A percentile compares a stretch with the other conserved stretches of the same genome.
Conservation (phyloP, 2,888 invertebrate species). For the Danaus chrysippus region DNA sequence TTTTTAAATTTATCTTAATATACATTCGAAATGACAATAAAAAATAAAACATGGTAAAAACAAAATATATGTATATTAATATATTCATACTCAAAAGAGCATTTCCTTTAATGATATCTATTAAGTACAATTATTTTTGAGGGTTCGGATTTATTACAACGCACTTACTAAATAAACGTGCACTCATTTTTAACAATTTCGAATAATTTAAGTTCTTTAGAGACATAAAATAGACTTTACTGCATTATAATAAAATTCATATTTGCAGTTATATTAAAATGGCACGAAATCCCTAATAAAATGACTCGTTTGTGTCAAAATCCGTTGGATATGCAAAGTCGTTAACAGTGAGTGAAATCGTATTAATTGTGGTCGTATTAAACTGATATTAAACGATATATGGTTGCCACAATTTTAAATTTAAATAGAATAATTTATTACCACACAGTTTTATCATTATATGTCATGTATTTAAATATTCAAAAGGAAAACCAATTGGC, state of each 20-base stretch:
- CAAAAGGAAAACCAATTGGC: too few relatives aligned
- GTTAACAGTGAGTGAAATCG: conserved; percentile 32
- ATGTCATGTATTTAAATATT: too few relatives aligned
- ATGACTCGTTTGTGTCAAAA: conserved; percentile 39
- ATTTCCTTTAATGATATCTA: conserved; percentile 48
- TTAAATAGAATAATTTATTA: not conserved
- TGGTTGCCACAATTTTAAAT: not conserved
- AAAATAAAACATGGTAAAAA: conserved; percentile 3
- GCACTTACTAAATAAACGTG: conserved; percentile 52
- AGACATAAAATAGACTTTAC: conserved; percentile 22
- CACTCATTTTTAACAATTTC: conserved; percentile 32
- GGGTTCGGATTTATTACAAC: conserved; percentile 49
- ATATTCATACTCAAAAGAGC: conserved; percentile 26
- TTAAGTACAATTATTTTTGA: conserved; percentile 53
- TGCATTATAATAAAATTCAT: conserved; percentile 11
- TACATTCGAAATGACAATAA: not conserved
- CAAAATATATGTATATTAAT: not conserved
- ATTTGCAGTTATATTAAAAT: not conserved
- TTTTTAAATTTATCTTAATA: not conserved
- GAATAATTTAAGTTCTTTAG: not conserved
- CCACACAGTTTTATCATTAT: not conserved
- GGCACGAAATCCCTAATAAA: conserved; percentile 27
- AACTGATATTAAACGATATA: conserved; percentile 19
- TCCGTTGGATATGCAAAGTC: conserved; percentile 40
- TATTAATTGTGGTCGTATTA: conserved; percentile 32